Evolutionary conservation across 2,797 vertebrate genomes (phyloP).

Genomic region (Rhodeus uyekii): DNA sequence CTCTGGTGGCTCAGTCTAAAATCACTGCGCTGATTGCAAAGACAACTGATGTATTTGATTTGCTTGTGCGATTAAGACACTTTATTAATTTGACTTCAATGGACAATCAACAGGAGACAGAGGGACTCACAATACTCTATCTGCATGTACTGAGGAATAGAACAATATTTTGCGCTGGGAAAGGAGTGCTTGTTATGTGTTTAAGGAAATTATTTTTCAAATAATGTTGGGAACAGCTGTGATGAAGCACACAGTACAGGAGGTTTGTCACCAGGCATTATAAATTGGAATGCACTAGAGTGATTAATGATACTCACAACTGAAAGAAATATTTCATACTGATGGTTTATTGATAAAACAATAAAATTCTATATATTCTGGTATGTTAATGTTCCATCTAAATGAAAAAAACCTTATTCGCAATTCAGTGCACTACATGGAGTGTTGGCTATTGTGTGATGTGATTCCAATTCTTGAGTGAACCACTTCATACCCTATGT

Average conservation of each 20-base stretch:
- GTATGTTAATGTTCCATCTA: neutral
- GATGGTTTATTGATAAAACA: neutral
- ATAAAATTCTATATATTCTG: neutral
- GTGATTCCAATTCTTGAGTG: neutral
- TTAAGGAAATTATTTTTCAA: neutral
- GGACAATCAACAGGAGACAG: conserved; percentile 69
- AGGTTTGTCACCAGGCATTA: neutral
- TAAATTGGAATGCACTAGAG: neutral
- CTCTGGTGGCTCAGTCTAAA: conserved; percentile 51
- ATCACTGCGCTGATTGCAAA: conserved; percentile 76
- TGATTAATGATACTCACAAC: conserved; percentile 9
- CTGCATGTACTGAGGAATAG: conserved; percentile 24
- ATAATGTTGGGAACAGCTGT: neutral
- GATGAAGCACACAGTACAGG: neutral
- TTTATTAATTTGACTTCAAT: conserved; percentile 72
- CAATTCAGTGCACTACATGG: neutral
- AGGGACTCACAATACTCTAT: conserved; percentile 55
- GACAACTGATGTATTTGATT: conserved; percentile 74
- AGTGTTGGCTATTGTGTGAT: neutral
- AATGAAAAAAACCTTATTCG: conserved; percentile 21
- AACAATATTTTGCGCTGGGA: neutral
- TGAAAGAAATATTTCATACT: neutral
- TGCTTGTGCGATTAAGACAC: conserved; percentile 69
- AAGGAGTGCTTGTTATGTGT: conserved; percentile 3
- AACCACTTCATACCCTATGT: neutral